Evolutionary conservation across 2,888 invertebrate species (phyloP), one percentile per base, ranked within the genome.

Genomic region (Nematopogon swammerdamellus): DNA sequence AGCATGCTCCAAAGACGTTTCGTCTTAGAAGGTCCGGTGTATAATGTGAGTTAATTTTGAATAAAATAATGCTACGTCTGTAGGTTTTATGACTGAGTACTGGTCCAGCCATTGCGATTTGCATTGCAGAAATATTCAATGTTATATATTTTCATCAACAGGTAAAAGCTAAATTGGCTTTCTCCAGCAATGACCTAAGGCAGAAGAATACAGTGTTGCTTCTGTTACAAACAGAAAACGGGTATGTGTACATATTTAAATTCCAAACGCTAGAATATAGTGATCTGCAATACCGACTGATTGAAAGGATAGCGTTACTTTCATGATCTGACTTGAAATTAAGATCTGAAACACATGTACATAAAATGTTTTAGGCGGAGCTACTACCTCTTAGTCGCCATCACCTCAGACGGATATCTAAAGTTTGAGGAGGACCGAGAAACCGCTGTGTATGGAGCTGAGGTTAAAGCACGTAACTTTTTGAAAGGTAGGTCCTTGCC

Each of bases 371-470:
- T 50, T 60, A 89, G 89, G 60, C 87, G 92, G 53, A 91, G 89
- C 62, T 94, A 92, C 67, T 93, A 92, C 59, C 75, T 95, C 18
- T 70, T 93, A 53, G 86, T 94, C 17, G 91, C 91, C 10, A 83
- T 94, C 49, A 92, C 91, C 47, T 86, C 88, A 51, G 91, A 93
- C 58, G 93, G 93, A 1, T 88, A 88, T 65, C 70, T 95, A 45
- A 88, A 91, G 53, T 87, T 95, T 59, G 91, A 92, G 70, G 94
- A 95, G 71, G 91, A 93, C 61, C 82, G 91, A 29, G 92, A 92
- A 63, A 88, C 87, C 6, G 77, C 82, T 14, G 85, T 86, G 1
- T 87, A 82, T 58, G 91, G 90, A 1, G 88, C 89, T 1, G 87
- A 88, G 59, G 83, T 92, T 16, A 85, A 85, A 57, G 88, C 89